Conservation (phyloP, 2,888 invertebrate species). For the Cybosia mesomella region DNA sequence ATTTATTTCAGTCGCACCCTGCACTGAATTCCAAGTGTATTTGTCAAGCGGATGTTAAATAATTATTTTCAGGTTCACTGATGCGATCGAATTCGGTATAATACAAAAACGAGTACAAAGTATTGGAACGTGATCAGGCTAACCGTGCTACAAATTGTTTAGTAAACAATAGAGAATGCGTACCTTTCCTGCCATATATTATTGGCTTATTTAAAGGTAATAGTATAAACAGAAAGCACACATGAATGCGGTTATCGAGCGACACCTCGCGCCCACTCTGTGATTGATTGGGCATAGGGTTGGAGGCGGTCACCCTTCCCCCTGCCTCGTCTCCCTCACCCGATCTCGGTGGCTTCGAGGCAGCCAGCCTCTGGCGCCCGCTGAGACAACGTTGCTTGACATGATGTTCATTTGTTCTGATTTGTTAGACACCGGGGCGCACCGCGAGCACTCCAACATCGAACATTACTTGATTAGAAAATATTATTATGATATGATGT, state of each 20-base stretch:
- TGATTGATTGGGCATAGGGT: conserved; percentile 72
- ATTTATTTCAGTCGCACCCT: no score
- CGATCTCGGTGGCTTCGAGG: conserved; percentile 28
- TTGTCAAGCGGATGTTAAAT: no score
- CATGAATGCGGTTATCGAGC: conserved; percentile 55
- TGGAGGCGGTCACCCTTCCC: conserved; percentile 36
- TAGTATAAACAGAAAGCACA: conserved; percentile 49
- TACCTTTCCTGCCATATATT: conserved; percentile 19
- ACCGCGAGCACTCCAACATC: conserved; percentile 52
- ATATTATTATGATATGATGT: conserved; percentile 56
- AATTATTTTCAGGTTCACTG: no score
- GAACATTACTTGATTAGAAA: conserved; percentile 70
- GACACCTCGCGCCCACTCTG: conserved; percentile 61
- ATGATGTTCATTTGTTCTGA: conserved; percentile 78
- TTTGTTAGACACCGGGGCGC: conserved; percentile 69
- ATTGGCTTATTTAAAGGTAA: conserved; percentile 43
- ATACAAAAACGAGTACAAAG: no score
- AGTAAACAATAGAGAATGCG: conserved; percentile 10
- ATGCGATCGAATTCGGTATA: no score
- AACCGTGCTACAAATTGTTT: neutral
- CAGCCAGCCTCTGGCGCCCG: conserved; percentile 57
- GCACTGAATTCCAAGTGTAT: no score
- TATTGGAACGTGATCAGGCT: neutral
- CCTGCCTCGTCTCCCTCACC: conserved; percentile 11
- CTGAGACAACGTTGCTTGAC: conserved; percentile 72